A percentile compares a stretch with the other conserved stretches of the same genome.
Conservation (phyloP, 2,888 invertebrate genomes). For the Crocallis elinguaria region DNA sequence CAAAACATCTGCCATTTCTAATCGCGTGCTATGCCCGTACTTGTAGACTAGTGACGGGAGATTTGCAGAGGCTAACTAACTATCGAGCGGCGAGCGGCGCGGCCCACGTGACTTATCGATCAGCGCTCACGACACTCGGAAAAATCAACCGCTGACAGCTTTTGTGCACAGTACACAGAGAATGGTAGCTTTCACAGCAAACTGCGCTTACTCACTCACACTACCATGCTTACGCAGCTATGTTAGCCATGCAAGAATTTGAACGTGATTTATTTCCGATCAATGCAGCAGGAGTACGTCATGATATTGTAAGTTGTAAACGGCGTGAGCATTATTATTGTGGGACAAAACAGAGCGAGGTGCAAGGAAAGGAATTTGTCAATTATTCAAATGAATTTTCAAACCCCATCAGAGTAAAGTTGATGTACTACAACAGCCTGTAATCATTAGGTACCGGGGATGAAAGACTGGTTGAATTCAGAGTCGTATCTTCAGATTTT, state of each 20-base stretch:
- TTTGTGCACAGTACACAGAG: constrained; percentile 6
- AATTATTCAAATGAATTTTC: no score
- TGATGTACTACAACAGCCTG: no score
- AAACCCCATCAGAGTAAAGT: no score
- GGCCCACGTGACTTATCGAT: constrained; percentile 84
- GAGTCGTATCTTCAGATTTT: neutral
- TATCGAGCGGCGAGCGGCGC: constrained; percentile 68
- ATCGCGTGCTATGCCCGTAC: constrained; percentile 37
- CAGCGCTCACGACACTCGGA: constrained; percentile 84
- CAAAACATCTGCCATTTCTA: constrained; percentile 9
- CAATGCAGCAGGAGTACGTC: no score
- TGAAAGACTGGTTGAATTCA: no score
- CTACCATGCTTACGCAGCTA: neutral
- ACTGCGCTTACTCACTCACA: neutral
- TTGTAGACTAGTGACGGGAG: constrained; percentile 69
- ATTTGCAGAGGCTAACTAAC: constrained; percentile 78
- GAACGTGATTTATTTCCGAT: no score
- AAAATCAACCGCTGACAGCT: constrained; percentile 85
- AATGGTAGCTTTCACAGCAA: neutral
- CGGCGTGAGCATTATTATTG: no score
- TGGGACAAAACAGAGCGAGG: no score
- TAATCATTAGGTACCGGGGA: no score
- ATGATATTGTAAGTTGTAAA: no score
- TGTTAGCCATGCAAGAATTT: neutral
- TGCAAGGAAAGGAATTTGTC: no score